Percentiles rank a stretch among this genome's conserved stretches.
Evolutionary conservation across 2,797 vertebrate genomes (phyloP).

Genomic region (Myiotriccus ornatus): DNA sequence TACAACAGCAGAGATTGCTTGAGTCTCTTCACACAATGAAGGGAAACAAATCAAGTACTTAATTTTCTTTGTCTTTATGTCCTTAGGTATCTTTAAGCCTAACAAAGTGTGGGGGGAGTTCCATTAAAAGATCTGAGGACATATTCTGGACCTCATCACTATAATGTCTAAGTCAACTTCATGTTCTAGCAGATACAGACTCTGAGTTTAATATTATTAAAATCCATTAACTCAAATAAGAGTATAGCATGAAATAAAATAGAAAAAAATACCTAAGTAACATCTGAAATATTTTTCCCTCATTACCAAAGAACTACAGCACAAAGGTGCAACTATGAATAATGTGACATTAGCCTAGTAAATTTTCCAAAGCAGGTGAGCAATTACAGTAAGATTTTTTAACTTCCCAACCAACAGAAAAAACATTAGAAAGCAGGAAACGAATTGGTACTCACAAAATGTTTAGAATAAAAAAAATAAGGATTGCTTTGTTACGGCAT

Average conservation of each 20-base stretch:
- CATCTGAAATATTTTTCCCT: not conserved
- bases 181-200: not conserved
- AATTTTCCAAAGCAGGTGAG: not conserved
- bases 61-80: not conserved
- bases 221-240: not conserved
- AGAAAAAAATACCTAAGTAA: not conserved
- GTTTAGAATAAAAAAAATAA: not conserved
- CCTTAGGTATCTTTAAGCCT: not conserved
- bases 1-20: not conserved
- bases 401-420: not conserved
- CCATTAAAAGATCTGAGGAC: not conserved
- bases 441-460: not conserved
- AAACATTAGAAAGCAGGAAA: not conserved
- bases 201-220: not conserved
- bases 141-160: not conserved
- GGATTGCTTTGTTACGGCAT: not conserved
- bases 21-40: not conserved
- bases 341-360: not conserved
- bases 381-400: not conserved
- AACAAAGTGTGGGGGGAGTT: not conserved
- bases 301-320: not conserved
- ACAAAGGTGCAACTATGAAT: not conserved
- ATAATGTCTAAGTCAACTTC: not conserved
- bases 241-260: not conserved
- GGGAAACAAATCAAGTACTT: not conserved